Evolutionary conservation across 2,888 invertebrate species (phyloP).

Genomic region (Catocala nupta): DNA sequence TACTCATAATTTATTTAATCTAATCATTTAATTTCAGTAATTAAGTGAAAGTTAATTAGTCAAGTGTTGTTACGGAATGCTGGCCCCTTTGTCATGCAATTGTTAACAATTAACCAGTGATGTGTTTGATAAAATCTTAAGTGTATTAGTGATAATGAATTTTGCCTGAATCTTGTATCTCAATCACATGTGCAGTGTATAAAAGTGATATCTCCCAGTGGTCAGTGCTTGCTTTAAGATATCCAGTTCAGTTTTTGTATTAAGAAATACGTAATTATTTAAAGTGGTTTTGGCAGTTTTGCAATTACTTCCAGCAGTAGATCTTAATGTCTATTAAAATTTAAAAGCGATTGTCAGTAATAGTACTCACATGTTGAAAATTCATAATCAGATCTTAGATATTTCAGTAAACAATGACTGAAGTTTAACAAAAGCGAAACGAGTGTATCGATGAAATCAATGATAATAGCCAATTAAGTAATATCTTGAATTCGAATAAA

Average conservation of each 20-base stretch:
- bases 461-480: too few species aligned
- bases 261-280: conserved; percentile 9
- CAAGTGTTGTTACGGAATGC: conserved; percentile 59
- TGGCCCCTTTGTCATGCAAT: conserved; percentile 62
- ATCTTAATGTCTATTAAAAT: too few species aligned
- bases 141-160: conserved; percentile 24
- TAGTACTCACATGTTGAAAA: too few species aligned
- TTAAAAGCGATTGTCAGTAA: background rate
- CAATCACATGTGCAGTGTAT: conserved; percentile 10
- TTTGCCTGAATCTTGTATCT: background rate
- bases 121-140: conserved; percentile 45
- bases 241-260: conserved; percentile 8
- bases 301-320: too few species aligned
- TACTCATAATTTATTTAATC: background rate
- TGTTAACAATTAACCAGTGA: conserved; percentile 47
- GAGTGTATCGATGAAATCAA: too few species aligned
- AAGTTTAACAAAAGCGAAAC: too few species aligned
- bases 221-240: background rate
- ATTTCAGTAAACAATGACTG: too few species aligned
- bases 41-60: conserved; percentile 50
- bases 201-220: conserved; percentile 1
- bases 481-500: too few species aligned
- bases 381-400: background rate
- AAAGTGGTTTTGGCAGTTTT: conserved; percentile 11
- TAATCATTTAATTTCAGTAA: conserved; percentile 35